phyloP scores from a whole-genome alignment of 2,888 invertebrate species.

The Heteromyza rotundicornis region DNA sequence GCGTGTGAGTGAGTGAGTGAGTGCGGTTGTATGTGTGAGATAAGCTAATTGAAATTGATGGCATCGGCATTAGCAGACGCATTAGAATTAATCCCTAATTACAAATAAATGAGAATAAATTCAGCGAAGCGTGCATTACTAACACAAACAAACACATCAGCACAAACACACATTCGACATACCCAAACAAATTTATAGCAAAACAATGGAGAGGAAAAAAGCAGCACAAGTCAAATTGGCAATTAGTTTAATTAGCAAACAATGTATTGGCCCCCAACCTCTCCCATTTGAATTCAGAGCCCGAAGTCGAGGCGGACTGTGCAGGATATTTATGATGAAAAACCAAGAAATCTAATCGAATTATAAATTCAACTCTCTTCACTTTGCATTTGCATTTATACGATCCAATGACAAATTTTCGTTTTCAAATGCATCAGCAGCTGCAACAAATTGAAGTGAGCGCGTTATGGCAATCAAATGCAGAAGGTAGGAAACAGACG shows the following conservation, averaged over 20 bases:
- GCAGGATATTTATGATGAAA: too few species aligned
- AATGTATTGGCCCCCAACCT: conserved; percentile 16
- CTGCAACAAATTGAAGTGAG: too few species aligned
- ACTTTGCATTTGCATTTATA: too few species aligned
- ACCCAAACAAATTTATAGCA: conserved; percentile 19
- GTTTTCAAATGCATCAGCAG: too few species aligned
- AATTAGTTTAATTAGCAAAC: conserved; percentile 38
- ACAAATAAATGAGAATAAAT: conserved; percentile 38
- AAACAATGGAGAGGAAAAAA: background rate
- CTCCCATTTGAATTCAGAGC: background rate
- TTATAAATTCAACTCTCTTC: too few species aligned
- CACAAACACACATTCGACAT: background rate
- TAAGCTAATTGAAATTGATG: conserved; percentile 38
- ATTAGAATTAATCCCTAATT: conserved; percentile 40
- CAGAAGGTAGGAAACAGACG: too few species aligned
- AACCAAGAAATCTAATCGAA: too few species aligned
- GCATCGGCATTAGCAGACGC: conserved; percentile 34
- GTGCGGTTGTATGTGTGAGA: too few species aligned
- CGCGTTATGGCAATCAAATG: too few species aligned
- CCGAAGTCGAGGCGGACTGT: too few species aligned
- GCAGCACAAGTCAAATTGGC: conserved; percentile 16
- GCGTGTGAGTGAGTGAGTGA: too few species aligned
- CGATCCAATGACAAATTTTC: too few species aligned
- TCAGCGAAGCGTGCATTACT: conserved; percentile 34
- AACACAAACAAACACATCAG: conserved; percentile 18